Conservation (phyloP, 1,140 invertebrate species). For the Steinernema khuongi region DNA sequence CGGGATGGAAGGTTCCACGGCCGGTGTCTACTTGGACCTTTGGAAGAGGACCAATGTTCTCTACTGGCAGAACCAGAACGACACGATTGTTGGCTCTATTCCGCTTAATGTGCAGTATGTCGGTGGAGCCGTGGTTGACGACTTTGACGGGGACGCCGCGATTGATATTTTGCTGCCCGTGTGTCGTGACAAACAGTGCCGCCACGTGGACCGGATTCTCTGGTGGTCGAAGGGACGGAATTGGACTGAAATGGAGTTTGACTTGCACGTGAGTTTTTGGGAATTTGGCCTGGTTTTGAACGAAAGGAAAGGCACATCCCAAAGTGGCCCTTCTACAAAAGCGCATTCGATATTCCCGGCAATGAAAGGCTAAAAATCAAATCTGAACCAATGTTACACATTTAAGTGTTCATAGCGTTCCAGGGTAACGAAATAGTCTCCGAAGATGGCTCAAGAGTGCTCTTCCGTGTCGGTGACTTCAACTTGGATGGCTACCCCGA, state of each 20-base stretch:
- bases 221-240: too few relatives aligned
- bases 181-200: constrained; percentile 38
- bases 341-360: too few relatives aligned
- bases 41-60: too few relatives aligned
- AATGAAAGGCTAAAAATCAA: too few relatives aligned
- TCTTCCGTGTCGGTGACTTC: constrained; percentile 57
- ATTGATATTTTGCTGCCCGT: constrained; percentile 49
- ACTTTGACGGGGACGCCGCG: constrained; percentile 46
- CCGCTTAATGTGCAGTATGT: constrained; percentile 31
- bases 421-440: constrained; percentile 28
- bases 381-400: background rate
- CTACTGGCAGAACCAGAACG: too few relatives aligned
- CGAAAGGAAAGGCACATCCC: too few relatives aligned
- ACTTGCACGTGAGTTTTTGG: too few relatives aligned
- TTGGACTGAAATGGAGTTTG: too few relatives aligned
- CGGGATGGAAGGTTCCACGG: constrained; percentile 22
- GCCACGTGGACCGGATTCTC: constrained; percentile 35
- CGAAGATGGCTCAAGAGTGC: constrained; percentile 21
- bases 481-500: constrained; percentile 50
- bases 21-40: too few relatives aligned
- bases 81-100: background rate
- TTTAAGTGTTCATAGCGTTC: constrained; percentile 6
- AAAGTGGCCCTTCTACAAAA: too few relatives aligned
- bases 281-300: too few relatives aligned
- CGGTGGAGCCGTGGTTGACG: constrained; percentile 42